phyloP scores from a whole-genome alignment of 2,797 vertebrate species.

The Benthosema pterotum region DNA sequence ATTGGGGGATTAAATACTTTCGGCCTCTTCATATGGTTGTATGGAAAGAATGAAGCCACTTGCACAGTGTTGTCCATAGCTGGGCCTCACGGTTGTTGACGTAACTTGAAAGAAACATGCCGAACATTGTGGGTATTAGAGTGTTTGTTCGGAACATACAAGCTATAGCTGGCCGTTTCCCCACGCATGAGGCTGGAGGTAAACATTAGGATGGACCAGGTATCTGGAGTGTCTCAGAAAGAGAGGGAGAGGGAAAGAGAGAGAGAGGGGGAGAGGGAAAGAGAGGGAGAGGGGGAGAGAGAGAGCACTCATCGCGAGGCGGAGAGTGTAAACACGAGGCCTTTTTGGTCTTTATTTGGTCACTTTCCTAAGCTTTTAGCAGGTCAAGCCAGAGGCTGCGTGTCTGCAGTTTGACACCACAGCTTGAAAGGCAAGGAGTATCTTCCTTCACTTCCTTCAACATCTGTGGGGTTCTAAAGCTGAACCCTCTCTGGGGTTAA shows the following conservation, averaged over 20 bases:
- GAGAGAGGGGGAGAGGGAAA: too few relatives aligned
- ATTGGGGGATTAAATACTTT: too few relatives aligned
- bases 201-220: constrained; percentile 71
- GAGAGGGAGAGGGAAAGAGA: constrained; percentile 15
- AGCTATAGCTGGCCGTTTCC: constrained; percentile 67
- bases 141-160: constrained; percentile 70
- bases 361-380: constrained; percentile 66
- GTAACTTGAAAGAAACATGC: constrained; percentile 1
- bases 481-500: constrained; percentile 39
- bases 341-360: constrained; percentile 79
- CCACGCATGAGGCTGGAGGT: constrained; percentile 58
- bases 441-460: constrained; percentile 35
- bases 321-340: constrained; percentile 70
- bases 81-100: neutral
- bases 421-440: constrained; percentile 13
- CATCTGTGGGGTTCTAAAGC: constrained; percentile 17
- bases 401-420: constrained; percentile 41
- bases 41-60: constrained; percentile 25
- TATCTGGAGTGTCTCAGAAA: constrained; percentile 72
- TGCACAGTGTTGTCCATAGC: neutral
- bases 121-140: constrained; percentile 33
- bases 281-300: neutral
- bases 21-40: neutral
- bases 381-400: constrained; percentile 34
- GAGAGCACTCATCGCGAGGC: constrained; percentile 47